Evolutionary conservation across 2,113 vertebrate species (phyloP).

Genomic region (Phylloscopus trochilus): DNA sequence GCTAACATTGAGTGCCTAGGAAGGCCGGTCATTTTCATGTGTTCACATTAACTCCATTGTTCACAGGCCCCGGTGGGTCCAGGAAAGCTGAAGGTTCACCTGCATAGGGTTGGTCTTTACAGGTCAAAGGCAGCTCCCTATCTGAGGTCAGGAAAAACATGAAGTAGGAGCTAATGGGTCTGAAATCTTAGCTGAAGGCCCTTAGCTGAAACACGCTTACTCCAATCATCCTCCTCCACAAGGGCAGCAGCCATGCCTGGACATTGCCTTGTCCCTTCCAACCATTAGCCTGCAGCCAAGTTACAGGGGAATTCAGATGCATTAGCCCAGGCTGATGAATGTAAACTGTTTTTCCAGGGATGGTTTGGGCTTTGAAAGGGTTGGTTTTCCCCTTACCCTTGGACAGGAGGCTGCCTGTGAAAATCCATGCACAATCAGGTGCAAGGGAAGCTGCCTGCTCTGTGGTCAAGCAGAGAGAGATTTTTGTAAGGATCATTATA

Average conservation of each 20-base stretch:
- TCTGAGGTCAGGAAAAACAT: neutral
- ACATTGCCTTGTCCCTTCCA: neutral
- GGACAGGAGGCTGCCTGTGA: neutral
- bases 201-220: neutral
- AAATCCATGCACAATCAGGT: conserved; percentile 32
- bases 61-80: neutral
- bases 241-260: neutral
- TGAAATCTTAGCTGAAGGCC: neutral
- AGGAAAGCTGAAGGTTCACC: neutral
- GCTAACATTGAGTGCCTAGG: conserved; percentile 37
- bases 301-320: neutral
- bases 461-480: neutral
- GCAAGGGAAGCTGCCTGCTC: neutral
- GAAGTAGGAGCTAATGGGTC: neutral
- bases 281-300: neutral
- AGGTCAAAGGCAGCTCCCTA: neutral
- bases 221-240: neutral
- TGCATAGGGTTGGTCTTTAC: neutral
- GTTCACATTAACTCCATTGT: neutral
- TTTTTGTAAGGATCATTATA: neutral
- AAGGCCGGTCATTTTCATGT: neutral
- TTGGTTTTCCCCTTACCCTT: neutral
- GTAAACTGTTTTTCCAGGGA: neutral
- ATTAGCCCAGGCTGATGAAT: neutral
- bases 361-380: neutral